phyloP scores from a whole-genome alignment of 2,888 invertebrate genomes.

The Aphelenchoides bicaudatus region DNA sequence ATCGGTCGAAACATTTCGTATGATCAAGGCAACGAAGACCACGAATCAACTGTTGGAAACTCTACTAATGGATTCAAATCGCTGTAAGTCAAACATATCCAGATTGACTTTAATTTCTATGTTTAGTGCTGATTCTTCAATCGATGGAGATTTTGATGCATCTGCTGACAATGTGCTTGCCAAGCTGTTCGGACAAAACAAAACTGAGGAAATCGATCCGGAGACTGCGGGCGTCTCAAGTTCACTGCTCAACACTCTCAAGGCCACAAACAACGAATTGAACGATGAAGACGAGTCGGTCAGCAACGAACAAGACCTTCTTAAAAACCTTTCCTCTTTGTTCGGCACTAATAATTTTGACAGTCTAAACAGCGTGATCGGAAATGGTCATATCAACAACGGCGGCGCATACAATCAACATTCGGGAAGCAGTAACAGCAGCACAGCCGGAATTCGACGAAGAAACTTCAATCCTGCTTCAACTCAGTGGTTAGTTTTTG shows the following conservation, averaged over 20 bases:
- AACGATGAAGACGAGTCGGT: background rate
- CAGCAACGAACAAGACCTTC: constrained; percentile 20
- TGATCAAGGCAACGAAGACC: background rate
- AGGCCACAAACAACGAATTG: background rate
- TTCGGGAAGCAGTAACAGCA: background rate
- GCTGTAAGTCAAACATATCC: background rate
- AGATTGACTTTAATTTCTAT: background rate
- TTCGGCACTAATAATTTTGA: constrained; percentile 9
- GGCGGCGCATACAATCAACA: background rate
- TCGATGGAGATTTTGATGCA: constrained; percentile 5
- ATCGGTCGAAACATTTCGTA: constrained; percentile 13
- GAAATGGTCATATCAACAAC: background rate
- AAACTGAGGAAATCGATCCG: constrained; percentile 22
- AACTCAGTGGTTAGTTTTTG: too few relatives aligned
- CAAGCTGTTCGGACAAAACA: constrained; percentile 24
- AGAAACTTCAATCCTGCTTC: too few relatives aligned
- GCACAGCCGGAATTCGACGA: background rate
- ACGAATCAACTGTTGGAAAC: background rate
- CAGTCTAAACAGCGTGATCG: background rate
- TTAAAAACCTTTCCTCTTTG: constrained; percentile 17
- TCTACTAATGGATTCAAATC: constrained; percentile 8
- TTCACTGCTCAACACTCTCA: constrained; percentile 19
- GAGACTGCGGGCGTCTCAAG: constrained; percentile 16
- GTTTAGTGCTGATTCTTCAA: too few relatives aligned
- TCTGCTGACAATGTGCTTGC: constrained; percentile 28